These are phyloP conservation scores for Seriola rivoliana DNA, from an alignment of 2,113 vertebrate species.

Conservation along the genomic window DNA sequence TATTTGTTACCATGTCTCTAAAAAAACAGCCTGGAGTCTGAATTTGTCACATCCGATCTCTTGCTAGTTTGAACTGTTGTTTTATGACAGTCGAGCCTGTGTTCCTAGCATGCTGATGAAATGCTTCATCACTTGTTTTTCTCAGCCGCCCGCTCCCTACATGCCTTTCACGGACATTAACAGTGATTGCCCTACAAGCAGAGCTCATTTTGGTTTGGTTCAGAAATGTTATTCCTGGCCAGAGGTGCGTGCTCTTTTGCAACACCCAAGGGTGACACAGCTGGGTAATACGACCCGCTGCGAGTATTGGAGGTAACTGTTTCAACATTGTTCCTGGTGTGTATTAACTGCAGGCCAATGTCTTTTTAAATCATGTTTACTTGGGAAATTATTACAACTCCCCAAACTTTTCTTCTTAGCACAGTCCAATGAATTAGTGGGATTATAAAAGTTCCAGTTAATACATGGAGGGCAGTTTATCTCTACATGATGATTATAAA, in stretches of 20 bases:
- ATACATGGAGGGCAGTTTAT: conserved; percentile 42
- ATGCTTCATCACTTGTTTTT: conserved; percentile 57
- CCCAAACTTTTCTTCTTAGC: conserved; percentile 44
- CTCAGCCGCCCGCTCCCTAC: conserved; percentile 27
- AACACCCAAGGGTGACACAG: conserved; percentile 77
- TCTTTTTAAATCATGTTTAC: conserved; percentile 66
- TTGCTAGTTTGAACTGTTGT: conserved; percentile 21
- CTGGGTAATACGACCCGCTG: conserved; percentile 66
- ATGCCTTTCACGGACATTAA: conserved; percentile 68
- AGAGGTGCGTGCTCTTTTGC: conserved; percentile 64
- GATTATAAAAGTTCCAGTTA: conserved; percentile 50
- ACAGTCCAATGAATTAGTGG: conserved; percentile 49
- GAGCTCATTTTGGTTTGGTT: conserved; percentile 53
- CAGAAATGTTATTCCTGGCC: conserved; percentile 77
- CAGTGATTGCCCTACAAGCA: conserved; percentile 58
- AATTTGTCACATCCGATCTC: conserved; percentile 64
- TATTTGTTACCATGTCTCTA: conserved; percentile 55
- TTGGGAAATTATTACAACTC: conserved; percentile 63
- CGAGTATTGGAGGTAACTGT: conserved; percentile 63
- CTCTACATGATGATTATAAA: conserved; percentile 51
- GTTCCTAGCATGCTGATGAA: conserved; percentile 46
- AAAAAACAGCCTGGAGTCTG: conserved; percentile 42
- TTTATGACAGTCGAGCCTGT: conserved; percentile 51
- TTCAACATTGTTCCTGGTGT: conserved; percentile 74
- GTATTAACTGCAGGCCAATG: conserved; percentile 51